A percentile compares a stretch with the other conserved stretches of the same genome.
These are phyloP conservation scores for Protobothrops mucrosquamatus DNA, from an alignment of 2,113 vertebrate species.

Conservation along the genomic window DNA sequence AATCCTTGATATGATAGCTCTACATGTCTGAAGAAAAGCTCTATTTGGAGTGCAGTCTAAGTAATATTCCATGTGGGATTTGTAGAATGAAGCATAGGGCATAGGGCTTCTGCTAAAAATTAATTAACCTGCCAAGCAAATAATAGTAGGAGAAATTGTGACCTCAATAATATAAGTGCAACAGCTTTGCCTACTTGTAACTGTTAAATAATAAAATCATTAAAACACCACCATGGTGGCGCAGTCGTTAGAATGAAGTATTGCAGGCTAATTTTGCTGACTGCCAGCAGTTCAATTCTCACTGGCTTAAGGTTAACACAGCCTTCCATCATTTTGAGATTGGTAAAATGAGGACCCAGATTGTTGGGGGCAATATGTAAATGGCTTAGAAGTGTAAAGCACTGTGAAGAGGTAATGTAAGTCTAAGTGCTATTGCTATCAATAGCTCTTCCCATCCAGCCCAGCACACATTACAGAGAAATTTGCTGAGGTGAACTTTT, in stretches of 20 bases:
- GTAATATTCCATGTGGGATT: background rate
- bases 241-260: too few relatives aligned
- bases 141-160: rapidly evolving
- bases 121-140: background rate
- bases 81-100: background rate
- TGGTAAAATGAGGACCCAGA: too few relatives aligned
- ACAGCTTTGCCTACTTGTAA: constrained; percentile 11
- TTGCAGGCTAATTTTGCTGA: too few relatives aligned
- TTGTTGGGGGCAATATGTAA: too few relatives aligned
- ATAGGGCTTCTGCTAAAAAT: background rate
- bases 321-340: too few relatives aligned
- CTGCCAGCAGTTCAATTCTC: too few relatives aligned
- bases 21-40: background rate
- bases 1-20: background rate
- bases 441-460: constrained; percentile 50
- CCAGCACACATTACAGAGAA: constrained; percentile 48
- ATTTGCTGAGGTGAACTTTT: constrained; percentile 58
- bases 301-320: too few relatives aligned
- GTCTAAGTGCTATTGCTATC: background rate
- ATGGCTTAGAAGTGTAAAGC: too few relatives aligned
- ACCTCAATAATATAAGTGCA: rapidly evolving
- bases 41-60: constrained; percentile 14
- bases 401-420: too few relatives aligned
- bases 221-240: constrained; percentile 39
- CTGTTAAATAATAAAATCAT: constrained; percentile 47